Evolutionary conservation across 1,140 invertebrate species (phyloP).

Genomic region (Aphelinus atriplicis): DNA sequence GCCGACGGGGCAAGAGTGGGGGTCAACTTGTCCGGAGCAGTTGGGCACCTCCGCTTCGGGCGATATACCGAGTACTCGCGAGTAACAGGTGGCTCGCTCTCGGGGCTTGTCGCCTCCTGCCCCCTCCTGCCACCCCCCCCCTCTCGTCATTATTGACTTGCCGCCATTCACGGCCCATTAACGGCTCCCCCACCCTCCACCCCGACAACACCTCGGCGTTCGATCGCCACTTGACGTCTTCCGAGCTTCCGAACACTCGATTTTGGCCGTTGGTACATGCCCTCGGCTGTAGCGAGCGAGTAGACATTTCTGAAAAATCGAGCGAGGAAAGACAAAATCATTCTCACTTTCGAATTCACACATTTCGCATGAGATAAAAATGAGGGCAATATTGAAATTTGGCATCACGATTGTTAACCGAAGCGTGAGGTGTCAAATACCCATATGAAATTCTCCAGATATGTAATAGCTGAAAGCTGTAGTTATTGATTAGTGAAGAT

Average conservation of each 20-base stretch:
- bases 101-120: slow-evolving; percentile 37
- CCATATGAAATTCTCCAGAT: too few relatives aligned
- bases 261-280: background rate
- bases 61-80: slow-evolving; percentile 3
- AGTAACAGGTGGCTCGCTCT: slow-evolving; percentile 54
- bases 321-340: too few relatives aligned
- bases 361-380: too few relatives aligned
- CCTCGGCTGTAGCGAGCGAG: too few relatives aligned
- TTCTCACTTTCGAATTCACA: background rate
- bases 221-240: background rate
- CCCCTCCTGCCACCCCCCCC: background rate
- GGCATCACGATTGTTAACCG: too few relatives aligned
- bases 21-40: too few relatives aligned
- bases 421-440: too few relatives aligned
- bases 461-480: too few relatives aligned
- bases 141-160: slow-evolving; percentile 16
- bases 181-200: background rate
- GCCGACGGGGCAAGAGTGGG: too few relatives aligned
- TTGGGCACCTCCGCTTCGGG: background rate
- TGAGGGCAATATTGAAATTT: too few relatives aligned
- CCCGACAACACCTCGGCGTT: background rate
- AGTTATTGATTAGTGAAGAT: too few relatives aligned
- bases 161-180: slow-evolving; percentile 15
- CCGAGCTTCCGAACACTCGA: background rate
- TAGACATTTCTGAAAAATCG: too few relatives aligned